A percentile compares a stretch with the other conserved stretches of the same genome.
Evolutionary conservation across 2,797 vertebrate genomes (phyloP).

Genomic region (Decapterus maruadsi): DNA sequence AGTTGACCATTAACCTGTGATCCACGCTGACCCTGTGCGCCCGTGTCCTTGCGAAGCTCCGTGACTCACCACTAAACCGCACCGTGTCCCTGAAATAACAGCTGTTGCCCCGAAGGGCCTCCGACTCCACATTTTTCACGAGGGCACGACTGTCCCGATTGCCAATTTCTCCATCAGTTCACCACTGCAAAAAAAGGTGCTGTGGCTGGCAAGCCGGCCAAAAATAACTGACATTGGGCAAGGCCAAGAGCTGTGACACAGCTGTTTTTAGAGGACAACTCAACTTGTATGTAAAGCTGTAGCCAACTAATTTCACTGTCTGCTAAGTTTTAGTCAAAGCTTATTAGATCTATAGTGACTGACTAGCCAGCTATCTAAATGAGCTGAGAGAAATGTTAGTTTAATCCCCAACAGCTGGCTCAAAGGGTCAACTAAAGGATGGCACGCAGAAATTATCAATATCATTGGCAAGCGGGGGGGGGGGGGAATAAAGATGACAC

Average conservation of each 20-base stretch:
- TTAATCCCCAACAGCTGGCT: conserved; percentile 32
- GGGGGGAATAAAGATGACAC: conserved; percentile 17
- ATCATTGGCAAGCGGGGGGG: conserved; percentile 34
- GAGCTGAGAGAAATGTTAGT: conserved; percentile 56
- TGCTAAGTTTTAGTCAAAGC: conserved; percentile 74
- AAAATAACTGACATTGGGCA: conserved; percentile 78
- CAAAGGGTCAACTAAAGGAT: conserved; percentile 22
- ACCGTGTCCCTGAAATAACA: conserved; percentile 58
- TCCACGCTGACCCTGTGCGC: conserved; percentile 55
- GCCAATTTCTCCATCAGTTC: conserved; percentile 76
- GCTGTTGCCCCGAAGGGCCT: conserved; percentile 75
- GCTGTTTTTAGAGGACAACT: conserved; percentile 82
- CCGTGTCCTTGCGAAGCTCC: conserved; percentile 67
- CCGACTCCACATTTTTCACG: conserved; percentile 73
- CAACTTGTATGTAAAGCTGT: conserved; percentile 63
- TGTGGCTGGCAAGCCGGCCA: conserved; percentile 74
- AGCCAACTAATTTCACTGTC: conserved; percentile 81
- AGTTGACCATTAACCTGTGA: conserved; percentile 75
- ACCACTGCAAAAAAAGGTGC: conserved; percentile 71
- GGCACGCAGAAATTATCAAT: conserved; percentile 10
- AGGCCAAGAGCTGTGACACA: conserved; percentile 78
- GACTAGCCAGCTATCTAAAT: conserved; percentile 64
- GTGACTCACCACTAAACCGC: conserved; percentile 46
- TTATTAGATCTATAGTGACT: conserved; percentile 69
- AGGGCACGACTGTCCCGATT: conserved; percentile 59